These are phyloP conservation scores for Glaucidium brasilianum DNA, from an alignment of 2,113 vertebrate genomes.

Conservation along the genomic window DNA sequence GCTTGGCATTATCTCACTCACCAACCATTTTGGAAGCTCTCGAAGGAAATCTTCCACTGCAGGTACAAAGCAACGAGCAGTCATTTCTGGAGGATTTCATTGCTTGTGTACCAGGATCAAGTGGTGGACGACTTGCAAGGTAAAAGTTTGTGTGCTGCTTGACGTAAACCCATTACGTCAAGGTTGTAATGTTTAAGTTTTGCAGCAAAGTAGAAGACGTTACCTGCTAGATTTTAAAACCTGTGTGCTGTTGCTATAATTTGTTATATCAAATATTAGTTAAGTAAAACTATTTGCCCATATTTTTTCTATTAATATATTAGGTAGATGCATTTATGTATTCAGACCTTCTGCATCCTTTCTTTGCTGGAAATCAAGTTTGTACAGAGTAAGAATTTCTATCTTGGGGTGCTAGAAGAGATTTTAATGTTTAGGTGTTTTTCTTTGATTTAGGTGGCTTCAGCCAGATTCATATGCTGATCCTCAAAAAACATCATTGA, in stretches of 20 bases:
- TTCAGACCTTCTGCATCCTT: background rate
- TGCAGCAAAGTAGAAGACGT: background rate
- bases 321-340: background rate
- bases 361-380: background rate
- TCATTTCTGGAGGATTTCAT: conserved; percentile 98
- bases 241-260: background rate
- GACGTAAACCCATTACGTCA: background rate
- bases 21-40: conserved; percentile 96
- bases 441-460: conserved; percentile 84
- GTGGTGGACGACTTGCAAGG: conserved; percentile 96
- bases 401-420: background rate
- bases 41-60: conserved; percentile 93
- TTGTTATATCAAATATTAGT: background rate
- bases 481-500: conserved; percentile 95
- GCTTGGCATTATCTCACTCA: conserved; percentile 93
- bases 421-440: background rate
- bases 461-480: conserved; percentile 98
- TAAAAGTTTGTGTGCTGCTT: conserved; percentile 29
- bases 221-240: background rate
- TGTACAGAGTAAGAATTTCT: background rate
- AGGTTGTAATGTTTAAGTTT: background rate
- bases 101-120: conserved; percentile 92
- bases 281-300: background rate
- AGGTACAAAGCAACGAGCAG: conserved; percentile 96
- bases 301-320: background rate